Evolutionary conservation across 1,140 invertebrate genomes (phyloP).

Genomic region (Phocides pigmalion): DNA sequence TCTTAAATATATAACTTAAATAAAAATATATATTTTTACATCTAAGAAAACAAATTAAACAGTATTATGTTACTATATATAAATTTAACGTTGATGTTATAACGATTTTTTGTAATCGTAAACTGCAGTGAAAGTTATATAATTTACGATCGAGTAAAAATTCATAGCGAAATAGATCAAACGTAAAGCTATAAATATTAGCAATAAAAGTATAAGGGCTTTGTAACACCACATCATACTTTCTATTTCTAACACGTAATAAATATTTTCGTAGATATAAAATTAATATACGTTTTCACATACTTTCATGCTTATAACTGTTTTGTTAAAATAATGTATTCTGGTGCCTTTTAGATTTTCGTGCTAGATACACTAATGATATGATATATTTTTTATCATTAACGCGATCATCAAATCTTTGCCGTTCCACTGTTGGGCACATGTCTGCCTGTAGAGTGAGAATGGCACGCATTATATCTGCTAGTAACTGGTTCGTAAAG

Average conservation of each 20-base stretch:
- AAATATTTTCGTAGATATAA: conserved; percentile 3
- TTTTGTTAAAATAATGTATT: background rate
- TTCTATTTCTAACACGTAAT: conserved; percentile 56
- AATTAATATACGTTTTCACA: conserved; percentile 17
- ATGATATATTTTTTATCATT: too few species aligned
- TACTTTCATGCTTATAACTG: conserved; percentile 41
- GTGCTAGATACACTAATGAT: too few species aligned
- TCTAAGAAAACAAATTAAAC: too few species aligned
- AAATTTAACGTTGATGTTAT: conserved; percentile 35
- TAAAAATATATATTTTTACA: too few species aligned
- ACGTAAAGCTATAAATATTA: conserved; percentile 41
- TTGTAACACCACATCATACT: conserved; percentile 60
- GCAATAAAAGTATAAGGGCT: conserved; percentile 61
- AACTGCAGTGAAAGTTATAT: conserved; percentile 54
- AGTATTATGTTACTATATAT: too few species aligned
- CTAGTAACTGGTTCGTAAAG: too few species aligned
- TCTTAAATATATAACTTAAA: too few species aligned
- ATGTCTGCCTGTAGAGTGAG: too few species aligned
- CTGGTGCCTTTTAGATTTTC: background rate
- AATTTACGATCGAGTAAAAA: conserved; percentile 39
- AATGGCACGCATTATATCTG: too few species aligned
- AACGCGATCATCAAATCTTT: too few species aligned
- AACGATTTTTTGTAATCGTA: conserved; percentile 39
- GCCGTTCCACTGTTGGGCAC: too few species aligned
- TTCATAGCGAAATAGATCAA: conserved; percentile 41